These are phyloP conservation scores for Nycteola revayana DNA, from an alignment of 2,888 invertebrate species.

Conservation along the genomic window DNA sequence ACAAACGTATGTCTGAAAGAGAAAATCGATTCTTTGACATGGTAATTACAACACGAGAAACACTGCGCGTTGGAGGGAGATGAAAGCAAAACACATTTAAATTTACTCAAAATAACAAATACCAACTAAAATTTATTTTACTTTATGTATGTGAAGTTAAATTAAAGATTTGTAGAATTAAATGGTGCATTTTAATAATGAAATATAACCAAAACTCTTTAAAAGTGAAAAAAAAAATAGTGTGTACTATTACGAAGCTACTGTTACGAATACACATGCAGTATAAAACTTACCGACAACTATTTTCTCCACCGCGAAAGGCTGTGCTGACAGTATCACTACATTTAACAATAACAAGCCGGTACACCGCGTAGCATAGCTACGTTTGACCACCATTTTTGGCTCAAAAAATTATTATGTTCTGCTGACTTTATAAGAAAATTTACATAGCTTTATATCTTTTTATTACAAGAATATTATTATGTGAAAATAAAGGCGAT, in stretches of 20 bases:
- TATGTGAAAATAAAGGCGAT: slow-evolving; percentile 41
- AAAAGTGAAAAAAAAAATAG: slow-evolving; percentile 7
- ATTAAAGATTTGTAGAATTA: too few relatives aligned
- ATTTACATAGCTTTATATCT: slow-evolving; percentile 22
- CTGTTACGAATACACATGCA: slow-evolving; percentile 3
- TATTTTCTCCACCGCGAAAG: slow-evolving; percentile 71
- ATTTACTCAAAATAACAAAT: slow-evolving; percentile 14
- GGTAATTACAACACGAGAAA: slow-evolving; percentile 32
- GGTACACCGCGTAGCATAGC: slow-evolving; percentile 35
- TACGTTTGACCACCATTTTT: slow-evolving; percentile 43
- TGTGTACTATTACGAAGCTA: background rate
- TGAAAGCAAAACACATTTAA: slow-evolving; percentile 41
- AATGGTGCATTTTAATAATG: too few relatives aligned
- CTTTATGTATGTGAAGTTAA: too few relatives aligned
- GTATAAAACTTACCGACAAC: slow-evolving; percentile 67
- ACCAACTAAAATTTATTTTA: background rate
- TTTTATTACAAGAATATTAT: slow-evolving; percentile 25
- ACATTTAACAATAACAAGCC: slow-evolving; percentile 58
- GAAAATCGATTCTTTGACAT: slow-evolving; percentile 41
- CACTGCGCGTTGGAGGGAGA: slow-evolving; percentile 45
- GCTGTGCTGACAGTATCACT: slow-evolving; percentile 57
- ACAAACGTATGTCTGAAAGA: slow-evolving; percentile 45
- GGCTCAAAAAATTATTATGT: slow-evolving; percentile 3
- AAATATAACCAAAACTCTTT: too few relatives aligned
- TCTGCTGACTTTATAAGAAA: slow-evolving; percentile 7